Evolutionary conservation across 2,888 invertebrate species (phyloP).

Genomic region (Melieria crassipennis): DNA sequence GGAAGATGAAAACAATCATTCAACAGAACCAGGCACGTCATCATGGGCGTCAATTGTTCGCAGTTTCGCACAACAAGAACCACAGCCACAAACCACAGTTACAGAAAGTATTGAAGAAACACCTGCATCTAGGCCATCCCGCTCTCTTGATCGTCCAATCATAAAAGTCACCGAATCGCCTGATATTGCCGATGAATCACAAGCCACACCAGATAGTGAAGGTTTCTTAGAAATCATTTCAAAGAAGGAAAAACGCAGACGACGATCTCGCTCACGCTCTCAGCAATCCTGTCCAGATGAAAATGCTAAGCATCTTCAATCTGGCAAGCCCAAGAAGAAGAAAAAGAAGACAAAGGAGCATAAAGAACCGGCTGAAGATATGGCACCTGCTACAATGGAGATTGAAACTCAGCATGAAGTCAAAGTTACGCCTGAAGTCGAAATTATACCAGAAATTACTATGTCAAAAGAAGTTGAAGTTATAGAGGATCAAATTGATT

Average conservation of each 20-base stretch:
- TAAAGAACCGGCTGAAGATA: neutral
- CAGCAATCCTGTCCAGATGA: constrained; percentile 60
- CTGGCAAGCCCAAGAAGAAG: constrained; percentile 65
- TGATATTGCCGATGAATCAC: constrained; percentile 26
- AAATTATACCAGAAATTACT: neutral
- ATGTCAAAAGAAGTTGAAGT: neutral
- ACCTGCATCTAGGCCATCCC: constrained; percentile 46
- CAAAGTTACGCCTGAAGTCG: neutral
- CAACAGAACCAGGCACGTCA: constrained; percentile 42
- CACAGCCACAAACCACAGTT: constrained; percentile 6
- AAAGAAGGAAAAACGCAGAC: constrained; percentile 65
- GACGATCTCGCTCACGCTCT: constrained; percentile 69
- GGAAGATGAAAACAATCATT: constrained; percentile 49
- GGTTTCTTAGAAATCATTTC: constrained; percentile 68
- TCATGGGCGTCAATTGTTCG: constrained; percentile 53
- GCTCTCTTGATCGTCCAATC: constrained; percentile 49
- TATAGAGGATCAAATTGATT: neutral
- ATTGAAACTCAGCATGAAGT: constrained; percentile 2
- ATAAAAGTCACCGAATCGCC: constrained; percentile 54
- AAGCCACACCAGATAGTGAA: constrained; percentile 56
- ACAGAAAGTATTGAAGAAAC: constrained; percentile 10
- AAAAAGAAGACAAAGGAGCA: constrained; percentile 51
- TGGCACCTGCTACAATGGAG: neutral
- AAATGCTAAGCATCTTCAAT: constrained; percentile 39
- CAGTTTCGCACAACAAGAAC: constrained; percentile 39